Evolutionary conservation across 2,888 invertebrate genomes (phyloP), one percentile per base, ranked within the genome.

Genomic region (Oscheius myriophilus): DNA sequence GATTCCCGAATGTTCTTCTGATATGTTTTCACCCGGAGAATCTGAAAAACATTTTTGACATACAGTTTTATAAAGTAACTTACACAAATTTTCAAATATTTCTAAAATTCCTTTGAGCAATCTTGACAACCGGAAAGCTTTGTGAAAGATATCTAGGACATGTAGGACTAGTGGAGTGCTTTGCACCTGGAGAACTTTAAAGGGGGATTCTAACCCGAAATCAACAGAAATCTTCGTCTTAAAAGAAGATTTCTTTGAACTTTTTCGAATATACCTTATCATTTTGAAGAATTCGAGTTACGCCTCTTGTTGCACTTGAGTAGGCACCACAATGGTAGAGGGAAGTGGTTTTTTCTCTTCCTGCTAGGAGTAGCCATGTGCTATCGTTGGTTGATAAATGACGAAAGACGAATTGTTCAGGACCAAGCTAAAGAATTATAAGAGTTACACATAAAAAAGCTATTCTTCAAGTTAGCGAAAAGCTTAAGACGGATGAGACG

Each of bases 371-470:
- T 23, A 61, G 49, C 18, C 18, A 61, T 16, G 25, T 49, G 26
- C 61, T 49, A 16, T 61, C 51, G 11, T 18, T 49, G 0, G 33
- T 2, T n/a, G 61, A 61, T 26, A 49, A 26, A 46, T 33, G 26
- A 23, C 61, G 61, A 18, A 61, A 61, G 4, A 61, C 58, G 16
- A 58, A 58, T 25, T 58, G 58, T 16, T 58, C 58, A 4, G 58
- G 58, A 3, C 58, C 58, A 1, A 58, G 58, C 58, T 58, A 43
- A 58, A 45, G 14, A 45, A 9, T 42, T 42, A 11, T 42, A 14
- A 42, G 42, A 42, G 42, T 11, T 42, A 11, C 14, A 9, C 9
- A 42, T 11, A 14, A 42, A 11, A n/a, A n/a, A 11, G 6, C 46
- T 46, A 11, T 46, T 46, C 18, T 46, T 11, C 9, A 46, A 46